Evolutionary conservation across 2,888 invertebrate species (phyloP), one percentile per base, ranked within the genome.

Genomic region (Protodeltote pygarga): DNA sequence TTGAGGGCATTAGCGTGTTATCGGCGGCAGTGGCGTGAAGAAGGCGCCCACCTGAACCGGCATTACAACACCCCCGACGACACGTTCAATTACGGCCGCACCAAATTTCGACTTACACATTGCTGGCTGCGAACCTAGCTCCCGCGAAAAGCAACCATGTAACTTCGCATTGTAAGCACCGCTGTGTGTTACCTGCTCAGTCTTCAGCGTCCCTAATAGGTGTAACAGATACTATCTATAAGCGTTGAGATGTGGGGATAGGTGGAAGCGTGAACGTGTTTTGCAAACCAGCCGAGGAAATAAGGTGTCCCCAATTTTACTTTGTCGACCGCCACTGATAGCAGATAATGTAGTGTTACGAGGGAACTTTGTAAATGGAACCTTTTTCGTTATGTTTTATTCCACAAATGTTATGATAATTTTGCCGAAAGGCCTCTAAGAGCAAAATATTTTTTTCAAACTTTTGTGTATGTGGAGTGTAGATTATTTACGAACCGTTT

Each of bases 1-100:
- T 92, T 92, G 92, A 91, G 89, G 89, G 89, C 90, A 92, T 92
- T 91, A 92, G 86, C 91, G 90, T 92, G 91, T 91, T 91, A 92
- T 92, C 92, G 89, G 89, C 73, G 83, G 81, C 81, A 80, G 84
- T 79, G 83, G 86, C 78, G 90, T 85, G 89, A 91, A 91, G 91
- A 91, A 86, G 87, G 85, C 86, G 74, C 88, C 89, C 88, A 91
- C 91, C 90, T 91, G 91, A 85, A 77, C 83, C 60, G 58, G 64
- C 69, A 87, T 79, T 79, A 82, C 66, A 66, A 54, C 51, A 60
- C 61, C 45, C 37, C 41, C 53, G 62, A 67, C 77, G 73, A 78
- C 70, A 65, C 54, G 65, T 63, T 49, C 62, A 65, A 69, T 61
- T 53, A 60, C 75, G 78, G 65, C 42, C 19, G 5, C 44, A 51